A percentile compares a stretch with the other conserved stretches of the same genome.
Evolutionary conservation across 2,797 vertebrate species (phyloP).

Genomic region (Melanotaenia trifasciata): DNA sequence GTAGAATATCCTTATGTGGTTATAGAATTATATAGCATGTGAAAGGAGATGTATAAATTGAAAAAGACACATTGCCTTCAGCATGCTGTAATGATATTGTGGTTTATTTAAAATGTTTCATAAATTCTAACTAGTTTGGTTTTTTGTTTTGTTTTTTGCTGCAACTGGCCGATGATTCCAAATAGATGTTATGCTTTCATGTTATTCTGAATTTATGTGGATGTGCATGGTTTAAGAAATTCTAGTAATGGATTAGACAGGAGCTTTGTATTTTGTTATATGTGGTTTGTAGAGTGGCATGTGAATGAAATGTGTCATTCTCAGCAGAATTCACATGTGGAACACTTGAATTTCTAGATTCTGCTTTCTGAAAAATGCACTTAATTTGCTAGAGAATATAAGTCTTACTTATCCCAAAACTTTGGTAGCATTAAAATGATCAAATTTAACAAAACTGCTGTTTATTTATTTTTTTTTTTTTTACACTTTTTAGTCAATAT

Average conservation of each 20-base stretch:
- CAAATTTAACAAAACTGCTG: neutral
- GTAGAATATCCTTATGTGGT: neutral
- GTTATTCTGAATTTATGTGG: neutral
- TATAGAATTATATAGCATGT: neutral
- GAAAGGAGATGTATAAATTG: neutral
- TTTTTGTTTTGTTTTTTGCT: neutral
- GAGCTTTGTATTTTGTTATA: neutral
- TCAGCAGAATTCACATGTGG: conserved; percentile 1
- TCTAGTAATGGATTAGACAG: neutral
- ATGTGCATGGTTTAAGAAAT: neutral
- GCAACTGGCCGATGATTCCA: neutral
- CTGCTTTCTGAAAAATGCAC: neutral
- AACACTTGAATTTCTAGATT: neutral
- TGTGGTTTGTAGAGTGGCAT: neutral
- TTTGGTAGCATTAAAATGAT: neutral
- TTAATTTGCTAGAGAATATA: neutral
- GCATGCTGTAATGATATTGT: neutral
- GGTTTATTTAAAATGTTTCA: neutral
- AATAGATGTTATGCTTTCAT: neutral
- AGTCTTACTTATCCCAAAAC: neutral
- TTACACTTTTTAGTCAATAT: neutral
- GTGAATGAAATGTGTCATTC: conserved; percentile 4
- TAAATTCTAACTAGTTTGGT: neutral
- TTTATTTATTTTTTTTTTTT: neutral
- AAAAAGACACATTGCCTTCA: neutral